Base-by-base conservation (phyloP, 2,113 vertebrate genomes). In the Scomber colias region DNA sequence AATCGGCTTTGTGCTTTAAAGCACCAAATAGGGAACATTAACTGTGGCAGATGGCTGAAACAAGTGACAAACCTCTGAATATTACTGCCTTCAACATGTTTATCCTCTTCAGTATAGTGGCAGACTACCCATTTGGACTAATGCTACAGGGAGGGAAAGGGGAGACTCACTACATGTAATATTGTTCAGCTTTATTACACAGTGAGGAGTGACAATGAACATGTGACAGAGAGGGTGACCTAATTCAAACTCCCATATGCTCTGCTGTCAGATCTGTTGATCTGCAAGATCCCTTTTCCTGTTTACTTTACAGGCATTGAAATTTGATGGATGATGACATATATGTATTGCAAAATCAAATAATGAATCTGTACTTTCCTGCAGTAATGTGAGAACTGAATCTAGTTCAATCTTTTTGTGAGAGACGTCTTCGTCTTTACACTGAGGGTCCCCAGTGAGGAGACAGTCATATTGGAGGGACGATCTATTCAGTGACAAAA, bases 31-130 rank as follows among this genome's bases (percentile, higher is more conserved):
- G 27, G 61, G 69, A 21, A 56, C 13, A 24, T 15, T 69, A 56
- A 71, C 53, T 50, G 44, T 4, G 13, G 62, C 79, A 87, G 76
- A 85, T 76, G 79, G 70, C 83, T 61, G n/a, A 40, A 68, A 72
- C 51, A 46, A 64, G 53, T 72, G 69, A 78, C 64, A 69, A 60
- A 69, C 49, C 53, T 31, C 55, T 40, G 78, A 77, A 40, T 73
- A 54, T 63, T 27, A 80, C 27, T 35, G 75, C 79, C 50, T 62
- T 76, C 63, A 60, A 30, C 71, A 66, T 65, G 46, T 90, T 85
- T 71, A 76, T 77, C 67, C 64, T 69, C 49, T 73, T 63, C 64
- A 71, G 71, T 12, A 60, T 59, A 81, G 46, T 45, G 77, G 62
- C 60, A 71, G 45, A 72, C 51, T n/a, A 19, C 83, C 63, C 46